Conservation (phyloP, 2,113 vertebrate genomes). For the Pimephales promelas region DNA sequence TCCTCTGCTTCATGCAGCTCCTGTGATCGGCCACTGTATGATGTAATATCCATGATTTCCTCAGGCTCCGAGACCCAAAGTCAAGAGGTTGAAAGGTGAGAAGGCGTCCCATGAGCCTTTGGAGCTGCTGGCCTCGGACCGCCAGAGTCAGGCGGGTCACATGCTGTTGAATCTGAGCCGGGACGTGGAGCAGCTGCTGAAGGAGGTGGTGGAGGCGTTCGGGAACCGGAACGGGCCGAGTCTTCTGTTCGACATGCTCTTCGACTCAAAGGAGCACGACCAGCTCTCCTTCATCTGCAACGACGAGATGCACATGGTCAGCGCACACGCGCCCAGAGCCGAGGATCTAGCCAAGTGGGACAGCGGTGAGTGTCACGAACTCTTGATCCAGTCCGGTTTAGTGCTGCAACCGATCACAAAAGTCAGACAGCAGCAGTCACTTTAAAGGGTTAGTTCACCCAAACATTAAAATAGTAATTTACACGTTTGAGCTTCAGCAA, state of each 20-base stretch:
- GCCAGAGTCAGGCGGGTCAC: slow-evolving; percentile 94
- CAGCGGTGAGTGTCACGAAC: slow-evolving; percentile 75
- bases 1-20: neutral
- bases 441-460: too few species aligned
- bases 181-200: slow-evolving; percentile 81
- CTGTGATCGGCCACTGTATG: neutral
- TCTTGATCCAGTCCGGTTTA: too few species aligned
- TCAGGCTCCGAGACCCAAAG: slow-evolving; percentile 89
- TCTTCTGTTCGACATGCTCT: slow-evolving; percentile 82
- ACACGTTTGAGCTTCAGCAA: too few species aligned
- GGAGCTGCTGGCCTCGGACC: slow-evolving; percentile 86
- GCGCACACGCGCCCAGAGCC: slow-evolving; percentile 73
- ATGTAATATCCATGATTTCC: neutral
- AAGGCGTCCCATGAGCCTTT: slow-evolving; percentile 77
- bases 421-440: too few species aligned
- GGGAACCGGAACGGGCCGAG: slow-evolving; percentile 85
- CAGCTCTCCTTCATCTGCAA: slow-evolving; percentile 84
- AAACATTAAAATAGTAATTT: too few species aligned
- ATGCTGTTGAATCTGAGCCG: slow-evolving; percentile 89
- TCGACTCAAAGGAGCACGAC: slow-evolving; percentile 72
- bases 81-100: slow-evolving; percentile 85
- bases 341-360: slow-evolving; percentile 85
- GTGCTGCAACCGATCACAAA: too few species aligned
- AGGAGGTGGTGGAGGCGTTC: slow-evolving; percentile 89
- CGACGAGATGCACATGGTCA: slow-evolving; percentile 82